Evolutionary conservation across 2,113 vertebrate genomes (phyloP), one percentile per base, ranked within the genome.

Genomic region (Nibea albiflora): DNA sequence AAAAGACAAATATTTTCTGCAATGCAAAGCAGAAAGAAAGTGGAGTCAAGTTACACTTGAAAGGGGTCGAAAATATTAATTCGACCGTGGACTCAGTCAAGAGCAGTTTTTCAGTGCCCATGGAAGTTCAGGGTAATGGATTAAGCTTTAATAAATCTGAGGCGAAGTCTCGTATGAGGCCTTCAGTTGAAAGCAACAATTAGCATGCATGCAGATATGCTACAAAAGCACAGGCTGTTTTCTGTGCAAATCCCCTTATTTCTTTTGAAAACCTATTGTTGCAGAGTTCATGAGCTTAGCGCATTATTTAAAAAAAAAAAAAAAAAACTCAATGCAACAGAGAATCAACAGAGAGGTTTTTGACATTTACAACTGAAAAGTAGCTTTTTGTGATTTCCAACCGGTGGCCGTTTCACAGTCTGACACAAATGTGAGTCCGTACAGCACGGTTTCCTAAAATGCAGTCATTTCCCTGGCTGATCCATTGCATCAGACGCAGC

Each of bases 1-100:
- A 95, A 96, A 96, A 96, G 92, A 95, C 84, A 66, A 96, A 96
- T 95, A 96, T 96, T 98, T 98, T 97, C 94, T 97, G 96, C 95
- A 96, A 96, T 94, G 95, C 95, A 96, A 96, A 96, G 95, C 96
- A 96, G 92, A 96, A 96, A 95, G 93, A 93, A 94, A 94, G 85
- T 50, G 91, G 92, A 94, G 90, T 95, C 93, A 85, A 90, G 94
- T 95, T 86, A 20, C 79, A 72, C 93, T 80, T 65, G 85, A 95
- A 94, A 94, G 90, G 80, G 76, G 81, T 39, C 80, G 77, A 83
- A 90, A 93, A 90, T 93, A 92, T 93, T 71, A 84, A 92, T 91
- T 89, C 66, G n/a, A 60, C 66, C 19, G 35, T 20, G 24, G 86
- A 20, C 24, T 60, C 44, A 83, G 61, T 73, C 47, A 15, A 57